These are phyloP conservation scores for Ips typographus DNA, from an alignment of 1,140 invertebrate genomes.

Conservation along the genomic window DNA sequence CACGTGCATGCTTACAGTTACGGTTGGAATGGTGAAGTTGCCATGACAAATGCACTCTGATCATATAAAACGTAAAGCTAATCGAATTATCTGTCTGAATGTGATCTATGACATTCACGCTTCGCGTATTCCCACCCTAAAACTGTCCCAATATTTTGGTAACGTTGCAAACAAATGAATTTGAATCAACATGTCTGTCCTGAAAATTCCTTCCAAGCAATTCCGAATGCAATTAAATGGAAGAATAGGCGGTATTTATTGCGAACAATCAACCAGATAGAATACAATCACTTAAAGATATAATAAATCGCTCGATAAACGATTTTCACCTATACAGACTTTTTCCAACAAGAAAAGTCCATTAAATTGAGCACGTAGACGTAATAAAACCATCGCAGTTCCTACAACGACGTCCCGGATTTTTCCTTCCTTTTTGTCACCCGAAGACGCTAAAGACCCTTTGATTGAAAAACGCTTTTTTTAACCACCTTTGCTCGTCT, in stretches of 20 bases:
- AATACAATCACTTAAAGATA: constrained; percentile 32
- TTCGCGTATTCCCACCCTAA: constrained; percentile 12
- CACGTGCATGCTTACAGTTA: not conserved
- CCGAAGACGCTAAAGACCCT: constrained; percentile 47
- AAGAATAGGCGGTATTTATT: not conserved
- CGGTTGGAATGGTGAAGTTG: constrained; percentile 36
- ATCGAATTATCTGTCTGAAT: constrained; percentile 51
- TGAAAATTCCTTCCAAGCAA: not conserved
- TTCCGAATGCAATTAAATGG: not conserved
- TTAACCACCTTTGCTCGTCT: constrained; percentile 41
- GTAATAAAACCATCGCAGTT: constrained; percentile 47
- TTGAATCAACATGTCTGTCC: not conserved
- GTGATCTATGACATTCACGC: constrained; percentile 47
- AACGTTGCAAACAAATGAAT: not conserved
- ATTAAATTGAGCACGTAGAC: constrained; percentile 49
- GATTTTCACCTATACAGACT: constrained; percentile 47
- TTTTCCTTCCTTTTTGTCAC: constrained; percentile 42
- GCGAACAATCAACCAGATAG: constrained; percentile 8
- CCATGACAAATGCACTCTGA: constrained; percentile 54
- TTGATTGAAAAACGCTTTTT: constrained; percentile 47
- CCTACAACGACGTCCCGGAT: constrained; percentile 34
- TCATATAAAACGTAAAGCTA: constrained; percentile 50
- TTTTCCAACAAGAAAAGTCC: constrained; percentile 49
- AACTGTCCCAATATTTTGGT: not conserved
- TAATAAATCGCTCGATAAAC: constrained; percentile 45